Base-by-base conservation (phyloP, 2,113 vertebrate genomes). In the Promerops cafer region DNA sequence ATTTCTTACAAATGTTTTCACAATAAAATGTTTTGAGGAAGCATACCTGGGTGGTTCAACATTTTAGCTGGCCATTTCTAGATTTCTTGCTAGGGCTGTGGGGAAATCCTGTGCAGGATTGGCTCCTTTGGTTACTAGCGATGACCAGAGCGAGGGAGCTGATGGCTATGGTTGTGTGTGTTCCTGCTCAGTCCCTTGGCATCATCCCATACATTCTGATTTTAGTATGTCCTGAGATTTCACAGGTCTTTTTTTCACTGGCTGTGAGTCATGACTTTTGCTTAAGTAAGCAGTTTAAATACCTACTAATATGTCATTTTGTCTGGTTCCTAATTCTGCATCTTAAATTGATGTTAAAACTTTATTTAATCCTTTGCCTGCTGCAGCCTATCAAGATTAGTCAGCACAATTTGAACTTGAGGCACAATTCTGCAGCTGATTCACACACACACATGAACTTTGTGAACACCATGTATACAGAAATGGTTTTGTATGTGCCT, bases 121-220 rank as follows among this genome's bases (percentile, higher is more conserved):
- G 85, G 28, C 37, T 81, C 9, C 10, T n/a, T 1, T 35, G 15
- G 31, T 66, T 78, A 27, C 44, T 42, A 5, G 35, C 27, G 50
- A 42, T 95, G 56, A n/a, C 44, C 37, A 54, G 15, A 89, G n/a
- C 37, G 53, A 52, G 37, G 47, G 49, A 74, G 30, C 31, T 77
- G 64, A 20, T 57, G 81, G 45, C 45, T 4, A 0, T 4, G 1
- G 21, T 57, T 45, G 0, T 50, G 33, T 23, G 27, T 35, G 16
- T 59, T 80, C 81, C 37, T 92, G 54, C 60, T 60, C 21, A 11
- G 37, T 88, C 42, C 21, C 24, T 81, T 81, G 56, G 64, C 56
- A 49, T 66, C 1, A 0, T 70, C 56, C 16, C 35, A 4, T 68
- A 17, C 8, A 1, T 68, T 44, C 64, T 10, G 7, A 42, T 72